Conservation (phyloP, 1,140 invertebrate genomes). For the Caenorhabditis elegans region WBcel235 BX284606.5:13969001-13969500, state of each 20-base stretch:
- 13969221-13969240: not conserved
- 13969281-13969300: not conserved
- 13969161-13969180: too few relatives aligned
- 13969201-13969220: too few relatives aligned
- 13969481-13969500: not conserved
- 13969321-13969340: conserved; percentile 19
- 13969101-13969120: too few relatives aligned
- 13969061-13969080: too few relatives aligned
- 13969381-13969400: not conserved
- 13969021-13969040: too few relatives aligned
- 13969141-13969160: too few relatives aligned
- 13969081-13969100: too few relatives aligned
- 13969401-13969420: not conserved
- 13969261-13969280: not conserved
- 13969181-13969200: too few relatives aligned
- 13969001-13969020: too few relatives aligned
- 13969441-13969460: not conserved
- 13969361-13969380: not conserved
- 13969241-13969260: not conserved
- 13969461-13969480: not conserved
- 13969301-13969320: conserved; percentile 30
- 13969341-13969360: not conserved
- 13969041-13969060: too few relatives aligned
- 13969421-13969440: not conserved
- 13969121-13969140: too few relatives aligned